Conservation (phyloP, 30 jellyfish, hydroid and myxozoan genomes). For the Catostylus mosaicus region DNA sequence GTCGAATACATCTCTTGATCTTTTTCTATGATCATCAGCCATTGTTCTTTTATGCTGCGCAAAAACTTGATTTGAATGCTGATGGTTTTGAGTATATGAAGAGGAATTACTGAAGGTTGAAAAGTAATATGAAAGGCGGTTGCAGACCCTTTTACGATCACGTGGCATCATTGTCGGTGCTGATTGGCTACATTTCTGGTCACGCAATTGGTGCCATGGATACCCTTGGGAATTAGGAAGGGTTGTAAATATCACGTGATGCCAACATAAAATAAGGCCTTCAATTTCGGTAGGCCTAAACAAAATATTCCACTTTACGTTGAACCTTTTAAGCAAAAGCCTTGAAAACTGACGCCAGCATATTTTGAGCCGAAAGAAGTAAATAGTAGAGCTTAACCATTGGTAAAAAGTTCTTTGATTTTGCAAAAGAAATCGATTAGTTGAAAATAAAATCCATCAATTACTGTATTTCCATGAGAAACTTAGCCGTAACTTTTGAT, state of each 20-base stretch:
- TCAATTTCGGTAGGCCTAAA: too few species aligned
- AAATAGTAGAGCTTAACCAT: too few species aligned
- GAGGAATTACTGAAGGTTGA: not conserved
- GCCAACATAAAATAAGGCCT: too few species aligned
- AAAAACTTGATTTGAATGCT: not conserved
- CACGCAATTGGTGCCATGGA: conserved; percentile 25
- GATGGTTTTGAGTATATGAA: not conserved
- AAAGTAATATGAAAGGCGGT: not conserved
- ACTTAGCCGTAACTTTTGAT: too few species aligned
- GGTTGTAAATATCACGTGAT: conserved; percentile 3
- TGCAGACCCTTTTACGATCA: not conserved
- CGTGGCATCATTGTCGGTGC: not conserved
- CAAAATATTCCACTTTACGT: too few species aligned
- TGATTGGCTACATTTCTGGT: conserved; percentile 17
- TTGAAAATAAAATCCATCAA: too few species aligned
- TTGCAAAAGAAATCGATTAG: too few species aligned
- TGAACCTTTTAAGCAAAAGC: too few species aligned
- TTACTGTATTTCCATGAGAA: too few species aligned
- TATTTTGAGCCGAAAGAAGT: too few species aligned
- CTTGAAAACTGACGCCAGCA: too few species aligned
- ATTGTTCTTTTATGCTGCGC: not conserved
- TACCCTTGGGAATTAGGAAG: not conserved
- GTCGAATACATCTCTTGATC: conserved; percentile 39
- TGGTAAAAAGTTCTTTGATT: too few species aligned
- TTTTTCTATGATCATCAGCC: conserved; percentile 29